Base-by-base conservation (phyloP, 1,140 invertebrate genomes). In the Eupristina koningsbergeri region DNA sequence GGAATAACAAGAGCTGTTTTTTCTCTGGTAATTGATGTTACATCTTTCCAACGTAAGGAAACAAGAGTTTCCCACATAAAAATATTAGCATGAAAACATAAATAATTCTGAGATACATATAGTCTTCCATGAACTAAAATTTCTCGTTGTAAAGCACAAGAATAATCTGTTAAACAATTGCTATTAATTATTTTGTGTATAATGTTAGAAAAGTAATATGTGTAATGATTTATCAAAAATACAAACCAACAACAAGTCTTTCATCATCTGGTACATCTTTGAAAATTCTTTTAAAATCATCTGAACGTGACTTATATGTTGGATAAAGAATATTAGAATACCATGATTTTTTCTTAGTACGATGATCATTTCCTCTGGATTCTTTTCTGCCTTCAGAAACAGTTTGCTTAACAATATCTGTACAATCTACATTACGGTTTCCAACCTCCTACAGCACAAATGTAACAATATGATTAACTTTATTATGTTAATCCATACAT, bases 21-120 rank as follows among this genome's bases (percentile, higher is more conserved):
- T 91, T 98, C 97, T 93, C 98, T 98, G 13, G 97, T 98, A 89
- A 99, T 97, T 71, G 97, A 95, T 2, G 96, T 96, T 47, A 99
- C 96, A 86, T 99, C 97, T 90, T 96, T 97, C 95, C 97, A 98
- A 86, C 95, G 94, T 67, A 98, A 91, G 71, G 93, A 94, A 36
- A 97, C 93, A 91, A 94, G 94, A 0, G 97, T 98, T 92, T 98
- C 97, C 97, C 97, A 98, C 88, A 96, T 94, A 89, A 98, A 98
- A 87, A 98, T 98, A 91, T 98, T 98, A 41, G 98, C 97, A 93
- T 98, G 97, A 93, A 99, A 99, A 92, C 97, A 98, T 73, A 98
- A 94, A 94, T 96, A 98, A 91, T 97, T 97, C 93, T 98, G 97
- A 22, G 97, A 97, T 22, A 98, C 95, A 92, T 98, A 99, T 85